These are phyloP conservation scores for Eilema depressum DNA, from an alignment of 2,888 invertebrate genomes.

Conservation along the genomic window DNA sequence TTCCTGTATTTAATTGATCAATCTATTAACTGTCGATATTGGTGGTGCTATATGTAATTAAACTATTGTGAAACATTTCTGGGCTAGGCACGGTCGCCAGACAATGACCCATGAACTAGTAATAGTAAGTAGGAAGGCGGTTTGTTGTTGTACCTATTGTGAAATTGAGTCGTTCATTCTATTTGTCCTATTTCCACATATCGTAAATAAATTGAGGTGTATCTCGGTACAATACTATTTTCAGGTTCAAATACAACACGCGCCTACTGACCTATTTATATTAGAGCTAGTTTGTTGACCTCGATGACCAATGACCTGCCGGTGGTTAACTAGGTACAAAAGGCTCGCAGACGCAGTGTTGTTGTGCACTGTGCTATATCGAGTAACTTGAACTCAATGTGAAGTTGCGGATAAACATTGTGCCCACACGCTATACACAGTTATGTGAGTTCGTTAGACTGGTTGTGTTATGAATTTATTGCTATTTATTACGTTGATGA, in stretches of 20 bases:
- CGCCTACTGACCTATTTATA: slow-evolving; percentile 64
- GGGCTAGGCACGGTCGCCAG: slow-evolving; percentile 10
- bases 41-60: slow-evolving; percentile 1
- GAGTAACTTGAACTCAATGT: slow-evolving; percentile 26
- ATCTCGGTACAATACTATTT: slow-evolving; percentile 49
- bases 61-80: slow-evolving; percentile 13
- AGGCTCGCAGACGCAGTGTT: slow-evolving; percentile 48
- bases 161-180: slow-evolving; percentile 2
- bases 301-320: slow-evolving; percentile 69
- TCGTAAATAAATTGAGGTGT: slow-evolving; percentile 23
- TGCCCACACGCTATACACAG: slow-evolving; percentile 1
- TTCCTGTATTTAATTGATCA: too few species aligned
- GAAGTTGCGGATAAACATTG: slow-evolving; percentile 2
- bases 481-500: background rate
- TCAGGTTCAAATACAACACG: slow-evolving; percentile 56
- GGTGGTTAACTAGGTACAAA: slow-evolving; percentile 58
- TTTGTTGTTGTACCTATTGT: slow-evolving; percentile 13
- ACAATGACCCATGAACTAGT: slow-evolving; percentile 21
- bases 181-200: slow-evolving; percentile 31
- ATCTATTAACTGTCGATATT: background rate
- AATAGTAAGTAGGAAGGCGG: slow-evolving; percentile 6
- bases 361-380: slow-evolving; percentile 35
- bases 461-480: background rate
- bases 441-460: background rate
- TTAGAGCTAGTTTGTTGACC: slow-evolving; percentile 72